These are phyloP conservation scores for Ophioninae sp. DNA, from an alignment of 2,888 invertebrate species.

Conservation along the genomic window DNA sequence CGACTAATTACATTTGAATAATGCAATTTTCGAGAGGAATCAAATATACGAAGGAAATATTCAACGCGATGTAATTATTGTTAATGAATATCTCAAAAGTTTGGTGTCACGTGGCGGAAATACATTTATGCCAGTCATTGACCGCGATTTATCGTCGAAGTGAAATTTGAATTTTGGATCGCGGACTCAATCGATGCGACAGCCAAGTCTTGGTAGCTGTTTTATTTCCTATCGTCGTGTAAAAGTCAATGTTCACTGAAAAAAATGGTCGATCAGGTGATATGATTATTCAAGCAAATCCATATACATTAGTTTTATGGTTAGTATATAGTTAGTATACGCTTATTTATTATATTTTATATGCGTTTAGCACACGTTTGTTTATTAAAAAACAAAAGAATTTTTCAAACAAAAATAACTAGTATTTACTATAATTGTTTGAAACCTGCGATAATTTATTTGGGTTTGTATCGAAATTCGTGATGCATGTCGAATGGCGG, in stretches of 20 bases:
- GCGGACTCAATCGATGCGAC: background rate
- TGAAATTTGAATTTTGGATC: background rate
- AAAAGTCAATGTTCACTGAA: background rate
- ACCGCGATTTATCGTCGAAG: background rate
- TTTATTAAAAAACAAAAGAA: background rate
- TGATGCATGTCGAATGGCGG: background rate
- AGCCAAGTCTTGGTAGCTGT: background rate
- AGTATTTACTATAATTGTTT: background rate
- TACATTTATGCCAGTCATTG: background rate
- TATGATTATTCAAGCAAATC: background rate
- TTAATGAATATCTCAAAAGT: background rate
- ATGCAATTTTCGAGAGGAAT: background rate
- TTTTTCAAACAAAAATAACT: background rate
- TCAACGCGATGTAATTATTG: background rate
- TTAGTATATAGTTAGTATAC: no score
- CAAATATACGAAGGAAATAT: background rate
- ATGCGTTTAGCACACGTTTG: background rate
- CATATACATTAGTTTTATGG: background rate
- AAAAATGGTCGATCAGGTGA: background rate
- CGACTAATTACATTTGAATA: background rate
- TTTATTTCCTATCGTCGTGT: background rate
- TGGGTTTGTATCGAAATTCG: no score
- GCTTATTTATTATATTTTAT: no score
- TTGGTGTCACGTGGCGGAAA: background rate
- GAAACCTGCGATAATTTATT: background rate